phyloP scores from a whole-genome alignment of 2,797 vertebrate genomes.

The Scyliorhinus canicula region DNA sequence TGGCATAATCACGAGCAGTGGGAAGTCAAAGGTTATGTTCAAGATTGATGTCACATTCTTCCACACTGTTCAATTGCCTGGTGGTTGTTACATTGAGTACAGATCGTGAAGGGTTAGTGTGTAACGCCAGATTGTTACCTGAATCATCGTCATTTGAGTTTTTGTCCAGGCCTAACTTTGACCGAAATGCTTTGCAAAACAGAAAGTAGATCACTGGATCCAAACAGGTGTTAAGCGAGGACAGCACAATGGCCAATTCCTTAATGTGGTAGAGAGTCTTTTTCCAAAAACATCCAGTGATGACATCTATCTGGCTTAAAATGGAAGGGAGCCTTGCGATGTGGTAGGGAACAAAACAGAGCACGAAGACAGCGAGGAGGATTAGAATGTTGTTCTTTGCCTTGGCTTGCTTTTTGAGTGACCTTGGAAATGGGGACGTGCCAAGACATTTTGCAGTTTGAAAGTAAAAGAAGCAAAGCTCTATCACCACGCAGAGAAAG shows the following conservation, averaged over 20 bases:
- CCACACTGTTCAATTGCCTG: background rate
- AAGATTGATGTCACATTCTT: background rate
- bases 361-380: constrained; percentile 56
- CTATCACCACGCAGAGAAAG: constrained; percentile 51
- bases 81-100: background rate
- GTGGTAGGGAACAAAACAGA: constrained; percentile 63
- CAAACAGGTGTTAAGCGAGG: background rate
- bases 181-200: constrained; percentile 12
- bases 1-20: background rate
- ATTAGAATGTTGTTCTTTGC: constrained; percentile 57
- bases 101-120: background rate
- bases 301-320: background rate
- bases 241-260: background rate
- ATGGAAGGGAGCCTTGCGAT: constrained; percentile 54
- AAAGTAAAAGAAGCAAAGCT: constrained; percentile 50
- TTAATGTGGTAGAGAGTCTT: background rate
- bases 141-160: background rate
- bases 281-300: background rate
- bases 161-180: background rate
- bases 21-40: no score
- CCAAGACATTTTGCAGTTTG: constrained; percentile 47
- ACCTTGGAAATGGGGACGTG: constrained; percentile 38
- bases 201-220: constrained; percentile 32
- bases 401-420: constrained; percentile 46
- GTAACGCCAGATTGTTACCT: background rate